Evolutionary conservation across 2,797 vertebrate species (phyloP), one percentile per base, ranked within the genome.

Genomic region (Syncerus caffer): DNA sequence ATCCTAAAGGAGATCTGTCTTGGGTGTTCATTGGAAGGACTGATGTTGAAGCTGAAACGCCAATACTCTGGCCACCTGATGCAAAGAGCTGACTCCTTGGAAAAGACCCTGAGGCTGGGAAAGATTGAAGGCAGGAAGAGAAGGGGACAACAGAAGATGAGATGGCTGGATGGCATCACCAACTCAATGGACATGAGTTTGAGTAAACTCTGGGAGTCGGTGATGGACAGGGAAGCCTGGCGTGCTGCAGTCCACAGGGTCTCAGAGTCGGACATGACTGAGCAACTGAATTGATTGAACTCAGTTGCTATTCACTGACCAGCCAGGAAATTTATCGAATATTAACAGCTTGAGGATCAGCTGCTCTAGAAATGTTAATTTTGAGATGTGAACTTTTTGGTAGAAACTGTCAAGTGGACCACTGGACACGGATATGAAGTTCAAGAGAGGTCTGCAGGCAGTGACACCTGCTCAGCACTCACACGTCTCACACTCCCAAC

Each of bases 251-350:
- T 71, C 3, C 34, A 71, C 7, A 11, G 67, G 34, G 21, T 38
- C 19, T 23, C 67, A 71, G 67, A 71, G 3, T 23, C 1, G 1
- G 34, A 38, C 67, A 6, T 0, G 5, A 71, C 34, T 13, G 5
- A 71, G 34, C 19, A 6, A 23, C 34, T 71, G 67, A 71, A 71
- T 6, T 71, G 5, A 71, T 0, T 13, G 34, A 71, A 38, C 11
- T 71, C 34, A 38, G 67, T n/a, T 96, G 53, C 31, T 78, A n/a
- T 45, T 50, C 16, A 94, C 6, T 57, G 21, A 45, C 38, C 38
- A 76, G n/a, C 11, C 34, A 60, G 45, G 50, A 82, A 83, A 90
- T 47, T 6, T 34, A 51, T 15, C 19, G 2, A n/a, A 17, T 57
- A 21, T 42, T 71, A 91, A 57, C 19, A 93, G 31, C 55, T 5